Evolutionary conservation across 2,888 invertebrate genomes (phyloP).

Genomic region (Seira ritae): DNA sequence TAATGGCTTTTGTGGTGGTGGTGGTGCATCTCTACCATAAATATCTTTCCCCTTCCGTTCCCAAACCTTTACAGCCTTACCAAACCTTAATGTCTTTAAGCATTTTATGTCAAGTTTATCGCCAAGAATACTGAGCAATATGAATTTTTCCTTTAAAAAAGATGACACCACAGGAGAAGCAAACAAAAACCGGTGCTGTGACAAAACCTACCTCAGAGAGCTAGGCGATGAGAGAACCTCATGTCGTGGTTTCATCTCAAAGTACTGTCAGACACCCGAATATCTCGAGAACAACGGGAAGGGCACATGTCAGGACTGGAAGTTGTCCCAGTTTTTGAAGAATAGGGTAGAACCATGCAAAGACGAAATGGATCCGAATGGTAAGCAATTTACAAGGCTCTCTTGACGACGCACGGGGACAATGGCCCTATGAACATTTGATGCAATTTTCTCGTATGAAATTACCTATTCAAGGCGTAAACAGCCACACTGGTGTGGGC

Average conservation of each 20-base stretch:
- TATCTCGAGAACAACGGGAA: conserved; percentile 37
- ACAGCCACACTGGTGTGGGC: conserved; percentile 64
- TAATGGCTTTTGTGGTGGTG: too few species aligned
- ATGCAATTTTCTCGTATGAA: neutral
- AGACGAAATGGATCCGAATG: conserved; percentile 67
- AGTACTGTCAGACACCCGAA: conserved; percentile 60
- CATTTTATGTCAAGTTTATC: neutral
- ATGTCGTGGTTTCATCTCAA: conserved; percentile 66
- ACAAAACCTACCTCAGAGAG: conserved; percentile 61
- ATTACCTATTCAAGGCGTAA: conserved; percentile 34
- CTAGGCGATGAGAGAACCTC: conserved; percentile 69
- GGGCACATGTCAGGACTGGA: conserved; percentile 66
- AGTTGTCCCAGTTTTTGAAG: conserved; percentile 64
- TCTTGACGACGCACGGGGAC: too few species aligned
- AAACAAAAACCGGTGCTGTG: conserved; percentile 56
- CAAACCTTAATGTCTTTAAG: too few species aligned
- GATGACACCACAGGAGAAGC: conserved; percentile 28
- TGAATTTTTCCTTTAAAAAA: neutral
- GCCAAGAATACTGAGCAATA: neutral
- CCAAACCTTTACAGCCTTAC: too few species aligned
- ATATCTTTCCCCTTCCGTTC: too few species aligned
- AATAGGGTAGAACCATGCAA: conserved; percentile 67
- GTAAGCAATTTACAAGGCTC: conserved; percentile 36
- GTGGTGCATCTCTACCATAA: too few species aligned
- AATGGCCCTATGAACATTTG: neutral